Base-by-base conservation (phyloP, 2,888 invertebrate species). In the Carcina quercana region DNA sequence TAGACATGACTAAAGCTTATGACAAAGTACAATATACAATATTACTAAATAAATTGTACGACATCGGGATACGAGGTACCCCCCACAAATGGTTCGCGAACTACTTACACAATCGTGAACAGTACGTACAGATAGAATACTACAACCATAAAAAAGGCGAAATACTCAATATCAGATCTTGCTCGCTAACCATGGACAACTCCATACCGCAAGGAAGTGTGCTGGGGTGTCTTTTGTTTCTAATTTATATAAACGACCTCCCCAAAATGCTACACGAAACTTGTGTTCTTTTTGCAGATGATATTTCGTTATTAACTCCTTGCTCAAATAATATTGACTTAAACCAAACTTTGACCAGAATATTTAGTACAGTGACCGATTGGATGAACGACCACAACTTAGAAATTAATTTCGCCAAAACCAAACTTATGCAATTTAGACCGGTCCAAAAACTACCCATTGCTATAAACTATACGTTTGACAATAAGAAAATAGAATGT, bases 11-110 rank as follows among this genome's bases (percentile, higher is more conserved):
- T 3, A 25, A 25, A 25, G 25, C 25, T 5, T 25, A 25, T 12
- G 25, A 43, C 14, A 35, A 27, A 17, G 40, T 38, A 1, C 22
- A 28, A 1, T 20, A 31, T 24, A 30, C 30, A 11, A 37, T 35
- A 5, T 24, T 43, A 24, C 15, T 37, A 5, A 13, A 31, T 2
- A 38, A 38, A 22, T 3, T 37, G 8, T 30, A 30, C 26, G 25
- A n/a, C n/a, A 3, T 35, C 6, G 42, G 42, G 11, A 34, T 42
- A 6, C 31, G 42, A 1, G 42, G 42, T 3, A 24, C 13, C 7
- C 19, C 32, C 3, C 25, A 39, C 17, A 15, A 35, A 12, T 39
- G 39, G 42, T 24, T 42, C 6, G 13, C 5, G 15, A 38, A 37
- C n/a, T 42, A 33, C 19, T 25, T 42, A 4, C 11, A 15, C n/a